Percentiles rank a stretch among this genome's conserved stretches.
Evolutionary conservation across 2,113 vertebrate species (phyloP).

Genomic region (Lepus timidus): DNA sequence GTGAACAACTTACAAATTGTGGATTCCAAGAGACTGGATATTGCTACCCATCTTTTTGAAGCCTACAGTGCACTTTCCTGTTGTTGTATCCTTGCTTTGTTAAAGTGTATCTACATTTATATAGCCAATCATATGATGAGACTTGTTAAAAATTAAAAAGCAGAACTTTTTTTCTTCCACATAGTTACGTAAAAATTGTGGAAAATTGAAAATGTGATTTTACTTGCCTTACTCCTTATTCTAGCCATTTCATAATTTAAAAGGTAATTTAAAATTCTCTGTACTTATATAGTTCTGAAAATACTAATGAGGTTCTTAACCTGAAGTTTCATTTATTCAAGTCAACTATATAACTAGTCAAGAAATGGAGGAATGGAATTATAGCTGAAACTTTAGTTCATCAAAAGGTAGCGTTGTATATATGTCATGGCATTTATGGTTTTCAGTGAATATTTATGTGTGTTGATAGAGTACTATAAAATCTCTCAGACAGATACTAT

Average conservation of each 20-base stretch:
- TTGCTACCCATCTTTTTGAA: constrained; percentile 98
- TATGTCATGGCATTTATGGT: constrained; percentile 9
- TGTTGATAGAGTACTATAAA: background rate
- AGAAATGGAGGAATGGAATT: constrained; percentile 10
- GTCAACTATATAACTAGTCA: background rate
- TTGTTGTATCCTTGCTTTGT: constrained; percentile 96
- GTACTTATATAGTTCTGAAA: constrained; percentile 48
- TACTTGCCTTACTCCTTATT: background rate
- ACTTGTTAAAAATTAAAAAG: background rate
- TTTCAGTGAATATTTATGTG: background rate
- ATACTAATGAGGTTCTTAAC: background rate
- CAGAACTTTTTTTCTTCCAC: background rate
- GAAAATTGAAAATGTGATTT: constrained; percentile 36
- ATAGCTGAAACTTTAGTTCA: constrained; percentile 41
- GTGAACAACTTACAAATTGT: constrained; percentile 96
- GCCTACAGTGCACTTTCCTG: constrained; percentile 99
- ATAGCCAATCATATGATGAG: background rate
- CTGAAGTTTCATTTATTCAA: constrained; percentile 17
- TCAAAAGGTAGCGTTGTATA: background rate
- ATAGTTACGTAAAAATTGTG: background rate
- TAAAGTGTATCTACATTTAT: background rate
- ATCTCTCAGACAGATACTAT: background rate
- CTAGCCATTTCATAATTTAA: background rate
- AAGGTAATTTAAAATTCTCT: constrained; percentile 42
- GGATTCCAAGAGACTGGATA: constrained; percentile 96